A percentile compares a stretch with the other conserved stretches of the same genome.
Evolutionary conservation across 2,797 vertebrate genomes (phyloP).

Genomic region (Valencia hispanica): DNA sequence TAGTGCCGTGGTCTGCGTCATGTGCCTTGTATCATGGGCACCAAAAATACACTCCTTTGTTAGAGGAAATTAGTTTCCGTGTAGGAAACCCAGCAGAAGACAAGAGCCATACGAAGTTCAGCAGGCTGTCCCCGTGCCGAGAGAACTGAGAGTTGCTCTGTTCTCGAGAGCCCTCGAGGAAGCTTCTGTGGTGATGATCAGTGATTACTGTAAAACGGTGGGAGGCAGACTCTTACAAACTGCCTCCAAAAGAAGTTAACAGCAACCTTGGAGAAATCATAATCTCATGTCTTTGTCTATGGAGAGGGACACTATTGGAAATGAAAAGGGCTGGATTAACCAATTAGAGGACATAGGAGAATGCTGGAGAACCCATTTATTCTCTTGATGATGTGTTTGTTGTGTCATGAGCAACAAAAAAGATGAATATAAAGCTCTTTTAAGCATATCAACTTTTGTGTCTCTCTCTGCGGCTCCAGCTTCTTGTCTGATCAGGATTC

Average conservation of each 20-base stretch:
- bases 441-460: slow-evolving; percentile 78
- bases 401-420: slow-evolving; percentile 71
- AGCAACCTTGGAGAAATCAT: slow-evolving; percentile 42
- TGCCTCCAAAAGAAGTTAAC: slow-evolving; percentile 46
- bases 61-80: slow-evolving; percentile 77
- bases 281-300: slow-evolving; percentile 58
- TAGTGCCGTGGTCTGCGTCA: slow-evolving; percentile 85
- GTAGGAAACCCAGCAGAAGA: slow-evolving; percentile 65
- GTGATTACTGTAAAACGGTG: slow-evolving; percentile 70
- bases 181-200: slow-evolving; percentile 70
- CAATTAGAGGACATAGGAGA: slow-evolving; percentile 51
- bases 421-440: slow-evolving; percentile 79
- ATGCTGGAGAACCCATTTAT: slow-evolving; percentile 66
- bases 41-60: slow-evolving; percentile 79
- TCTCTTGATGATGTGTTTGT: slow-evolving; percentile 71
- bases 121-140: slow-evolving; percentile 57
- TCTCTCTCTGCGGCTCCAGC: slow-evolving; percentile 75
- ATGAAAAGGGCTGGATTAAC: slow-evolving; percentile 65
- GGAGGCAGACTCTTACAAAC: slow-evolving; percentile 51
- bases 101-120: slow-evolving; percentile 75
- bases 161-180: slow-evolving; percentile 66
- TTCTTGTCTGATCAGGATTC: slow-evolving; percentile 66
- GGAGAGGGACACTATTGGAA: slow-evolving; percentile 34
- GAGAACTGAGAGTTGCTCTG: slow-evolving; percentile 61
- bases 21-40: slow-evolving; percentile 77